phyloP scores from a whole-genome alignment of 2,888 invertebrate genomes.

The Agrotis segetum region DNA sequence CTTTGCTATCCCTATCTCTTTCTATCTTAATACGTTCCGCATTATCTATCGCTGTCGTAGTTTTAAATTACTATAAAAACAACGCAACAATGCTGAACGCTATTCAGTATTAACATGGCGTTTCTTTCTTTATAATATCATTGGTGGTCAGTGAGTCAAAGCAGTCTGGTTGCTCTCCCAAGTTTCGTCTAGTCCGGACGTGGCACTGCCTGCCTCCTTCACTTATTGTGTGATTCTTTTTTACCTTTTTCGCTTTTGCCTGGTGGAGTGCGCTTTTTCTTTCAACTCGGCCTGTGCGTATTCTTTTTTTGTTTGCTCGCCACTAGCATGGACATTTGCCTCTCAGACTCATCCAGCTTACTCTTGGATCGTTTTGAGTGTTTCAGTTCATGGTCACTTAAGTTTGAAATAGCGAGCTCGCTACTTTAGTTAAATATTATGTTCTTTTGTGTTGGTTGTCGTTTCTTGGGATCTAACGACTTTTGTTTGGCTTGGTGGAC shows the following conservation, averaged over 20 bases:
- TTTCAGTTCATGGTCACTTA: conserved; percentile 75
- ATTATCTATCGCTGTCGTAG: too few species aligned
- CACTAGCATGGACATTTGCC: conserved; percentile 83
- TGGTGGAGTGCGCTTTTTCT: conserved; percentile 84
- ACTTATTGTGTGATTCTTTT: conserved; percentile 83
- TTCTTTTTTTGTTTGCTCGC: conserved; percentile 82
- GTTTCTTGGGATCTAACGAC: conserved; percentile 41
- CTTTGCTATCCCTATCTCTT: too few species aligned
- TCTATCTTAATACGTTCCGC: too few species aligned
- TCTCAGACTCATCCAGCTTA: conserved; percentile 76
- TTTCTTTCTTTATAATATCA: too few species aligned
- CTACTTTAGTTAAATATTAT: conserved; percentile 65
- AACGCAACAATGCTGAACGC: too few species aligned
- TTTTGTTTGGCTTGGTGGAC: conserved; percentile 34
- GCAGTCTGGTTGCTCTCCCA: conserved; percentile 78
- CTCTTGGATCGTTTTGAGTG: conserved; percentile 69
- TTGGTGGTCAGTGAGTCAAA: conserved; percentile 66
- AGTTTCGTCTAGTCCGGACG: conserved; percentile 81
- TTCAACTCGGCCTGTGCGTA: conserved; percentile 75
- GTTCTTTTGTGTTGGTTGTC: conserved; percentile 53
- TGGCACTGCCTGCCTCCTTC: conserved; percentile 77
- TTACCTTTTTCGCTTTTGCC: conserved; percentile 79
- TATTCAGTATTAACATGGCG: too few species aligned
- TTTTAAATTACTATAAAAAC: too few species aligned
- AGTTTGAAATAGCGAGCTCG: conserved; percentile 64